phyloP scores from a whole-genome alignment of 1,140 invertebrate species.

The Chrysomallon squamiferum region DNA sequence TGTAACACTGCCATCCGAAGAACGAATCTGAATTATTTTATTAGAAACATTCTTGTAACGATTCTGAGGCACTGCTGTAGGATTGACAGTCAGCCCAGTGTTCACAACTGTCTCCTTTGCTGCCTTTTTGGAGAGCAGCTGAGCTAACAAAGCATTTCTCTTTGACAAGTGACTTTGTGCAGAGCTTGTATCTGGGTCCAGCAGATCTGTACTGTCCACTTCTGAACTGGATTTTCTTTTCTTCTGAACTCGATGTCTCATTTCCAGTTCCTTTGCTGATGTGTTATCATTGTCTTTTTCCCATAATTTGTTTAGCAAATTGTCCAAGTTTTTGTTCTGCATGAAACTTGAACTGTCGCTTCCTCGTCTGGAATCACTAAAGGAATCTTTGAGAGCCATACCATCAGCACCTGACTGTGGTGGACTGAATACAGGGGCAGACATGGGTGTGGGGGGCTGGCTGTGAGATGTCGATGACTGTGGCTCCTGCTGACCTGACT shows the following conservation, averaged over 20 bases:
- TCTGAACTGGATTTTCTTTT: constrained; percentile 44
- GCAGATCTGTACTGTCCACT: constrained; percentile 43
- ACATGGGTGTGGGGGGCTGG: constrained; percentile 20
- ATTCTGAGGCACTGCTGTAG: constrained; percentile 50
- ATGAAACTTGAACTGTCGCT: constrained; percentile 9
- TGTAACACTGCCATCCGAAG: constrained; percentile 13
- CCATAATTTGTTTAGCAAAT: constrained; percentile 27
- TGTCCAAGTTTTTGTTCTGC: constrained; percentile 24
- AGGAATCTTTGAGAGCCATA: constrained; percentile 12
- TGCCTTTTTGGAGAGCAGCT: constrained; percentile 80
- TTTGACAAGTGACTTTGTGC: constrained; percentile 66
- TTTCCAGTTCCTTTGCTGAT: background rate
- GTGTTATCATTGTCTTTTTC: constrained; percentile 28
- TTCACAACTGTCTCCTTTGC: constrained; percentile 71
- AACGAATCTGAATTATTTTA: constrained; percentile 34
- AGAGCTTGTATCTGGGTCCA: constrained; percentile 36
- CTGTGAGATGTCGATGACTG: constrained; percentile 49
- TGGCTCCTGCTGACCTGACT: constrained; percentile 50
- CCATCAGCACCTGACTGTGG: constrained; percentile 1
- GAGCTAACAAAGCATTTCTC: constrained; percentile 86
- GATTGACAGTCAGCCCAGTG: constrained; percentile 43
- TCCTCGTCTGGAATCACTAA: constrained; percentile 6
- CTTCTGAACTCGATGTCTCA: constrained; percentile 11
- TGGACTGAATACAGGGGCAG: constrained; percentile 10
- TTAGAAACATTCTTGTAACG: constrained; percentile 51